Evolutionary conservation across 2,113 vertebrate species (phyloP), one percentile per base, ranked within the genome.

Genomic region (Percopsis transmontana): DNA sequence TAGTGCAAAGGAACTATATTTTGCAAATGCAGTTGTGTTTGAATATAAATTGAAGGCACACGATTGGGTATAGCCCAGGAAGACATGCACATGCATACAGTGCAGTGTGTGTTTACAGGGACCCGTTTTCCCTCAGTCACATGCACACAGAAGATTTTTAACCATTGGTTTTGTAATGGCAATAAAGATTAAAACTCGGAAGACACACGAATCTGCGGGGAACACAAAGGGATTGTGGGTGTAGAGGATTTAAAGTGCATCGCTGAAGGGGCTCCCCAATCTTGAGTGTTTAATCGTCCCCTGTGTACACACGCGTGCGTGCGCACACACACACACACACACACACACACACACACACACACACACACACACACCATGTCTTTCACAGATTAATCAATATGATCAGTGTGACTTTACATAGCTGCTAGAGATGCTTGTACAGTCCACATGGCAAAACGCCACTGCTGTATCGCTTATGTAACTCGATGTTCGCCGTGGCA

Each of bases 201-300:
- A 53, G 19, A 9, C 10, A 13, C 19, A 9, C 10, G n/a, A 13
- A 3, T 13, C 5, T 2, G 19, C 2, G 51, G n/a, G 18, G 67
- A 72, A 68, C n/a, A 79, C 57, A 84, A 80, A 62, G 58, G 42
- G 1, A 48, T 71, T 38, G 83, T 85, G 70, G 86, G 84, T 5
- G 73, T 40, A 44, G 41, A 63, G 73, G 58, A 78, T 73, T 77
- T 68, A 15, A 58, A 76, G 69, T 33, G 45, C 63, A 42, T 55
- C 19, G 54, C 75, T 14, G 19, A 84, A 67, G 79, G 79, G 55
- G 51, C 60, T 58, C 16, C 12, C 40, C 51, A 70, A 68, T 76
- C 61, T 77, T 20, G 6, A 69, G 65, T 16, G 45, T 24, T 77
- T 62, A 66, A 74, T 58, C 70, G 76, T 40, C 13, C 40, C 24